Evolutionary conservation across 1,140 invertebrate genomes (phyloP).

Genomic region (Oedothorax gibbosus): DNA sequence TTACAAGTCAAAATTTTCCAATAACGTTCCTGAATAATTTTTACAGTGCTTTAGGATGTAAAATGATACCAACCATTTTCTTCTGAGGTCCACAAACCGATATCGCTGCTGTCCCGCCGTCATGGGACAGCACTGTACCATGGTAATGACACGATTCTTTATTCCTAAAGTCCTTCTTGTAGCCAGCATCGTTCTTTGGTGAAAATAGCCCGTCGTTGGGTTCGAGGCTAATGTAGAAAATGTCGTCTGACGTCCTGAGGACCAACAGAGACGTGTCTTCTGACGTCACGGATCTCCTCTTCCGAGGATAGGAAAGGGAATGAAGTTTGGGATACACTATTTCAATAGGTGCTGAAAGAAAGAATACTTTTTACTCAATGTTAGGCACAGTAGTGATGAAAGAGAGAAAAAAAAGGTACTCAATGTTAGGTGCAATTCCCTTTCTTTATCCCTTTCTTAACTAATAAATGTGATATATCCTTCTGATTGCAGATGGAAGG

Average conservation of each 20-base stretch:
- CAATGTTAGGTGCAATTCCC: no score
- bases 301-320: background rate
- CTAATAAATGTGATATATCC: no score
- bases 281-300: background rate
- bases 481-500: no score
- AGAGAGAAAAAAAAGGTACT: no score
- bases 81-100: conserved; percentile 17
- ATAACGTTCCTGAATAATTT: background rate
- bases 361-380: background rate
- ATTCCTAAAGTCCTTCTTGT: background rate
- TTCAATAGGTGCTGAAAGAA: conserved; percentile 17
- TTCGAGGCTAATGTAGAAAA: conserved; percentile 31
- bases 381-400: no score
- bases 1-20: no score
- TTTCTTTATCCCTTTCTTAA: no score
- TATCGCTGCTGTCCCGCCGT: conserved; percentile 9
- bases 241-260: conserved; percentile 13
- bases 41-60: background rate
- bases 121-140: conserved; percentile 16
- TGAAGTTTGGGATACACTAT: conserved; percentile 30
- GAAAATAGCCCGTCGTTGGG: background rate
- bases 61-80: conserved; percentile 9
- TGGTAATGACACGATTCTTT: conserved; percentile 21
- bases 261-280: background rate
- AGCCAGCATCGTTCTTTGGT: background rate